Evolutionary conservation across 2,797 vertebrate genomes (phyloP).

Genomic region (Mormyrus proboscirostris): DNA sequence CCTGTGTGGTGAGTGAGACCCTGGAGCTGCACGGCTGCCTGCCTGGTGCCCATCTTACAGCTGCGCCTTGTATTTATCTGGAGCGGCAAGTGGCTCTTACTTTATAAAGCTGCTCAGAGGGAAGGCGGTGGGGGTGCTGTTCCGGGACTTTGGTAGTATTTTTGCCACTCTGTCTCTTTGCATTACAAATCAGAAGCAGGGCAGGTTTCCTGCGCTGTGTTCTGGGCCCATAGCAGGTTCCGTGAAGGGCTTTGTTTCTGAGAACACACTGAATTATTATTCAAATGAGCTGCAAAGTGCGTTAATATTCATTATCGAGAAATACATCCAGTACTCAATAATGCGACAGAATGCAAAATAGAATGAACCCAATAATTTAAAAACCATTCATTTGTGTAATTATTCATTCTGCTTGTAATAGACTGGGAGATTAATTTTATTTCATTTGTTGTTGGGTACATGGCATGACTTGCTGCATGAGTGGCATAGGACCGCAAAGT

Average conservation of each 20-base stretch:
- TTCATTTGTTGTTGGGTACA: background rate
- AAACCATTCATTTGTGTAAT: slow-evolving; percentile 43
- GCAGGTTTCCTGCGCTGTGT: slow-evolving; percentile 25
- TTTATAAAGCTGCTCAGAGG: background rate
- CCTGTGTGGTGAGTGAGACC: background rate
- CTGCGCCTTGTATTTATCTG: slow-evolving; percentile 8
- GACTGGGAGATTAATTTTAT: slow-evolving; percentile 25
- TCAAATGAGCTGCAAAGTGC: slow-evolving; percentile 29
- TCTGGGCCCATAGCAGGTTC: slow-evolving; percentile 35
- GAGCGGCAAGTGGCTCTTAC: background rate
- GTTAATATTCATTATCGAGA: slow-evolving; percentile 44
- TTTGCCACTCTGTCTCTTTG: slow-evolving; percentile 18
- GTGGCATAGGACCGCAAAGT: background rate
- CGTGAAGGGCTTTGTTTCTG: slow-evolving; percentile 36
- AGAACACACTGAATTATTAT: slow-evolving; percentile 46
- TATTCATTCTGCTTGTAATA: slow-evolving; percentile 31
- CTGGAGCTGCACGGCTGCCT: background rate
- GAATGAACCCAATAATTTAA: slow-evolving; percentile 37
- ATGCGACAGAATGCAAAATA: slow-evolving; percentile 33
- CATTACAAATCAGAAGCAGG: slow-evolving; percentile 27
- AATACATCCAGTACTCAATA: slow-evolving; percentile 32
- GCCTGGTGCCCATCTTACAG: background rate
- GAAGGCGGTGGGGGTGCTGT: background rate
- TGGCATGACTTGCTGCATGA: background rate
- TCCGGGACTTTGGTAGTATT: background rate